Evolutionary conservation across 2,888 invertebrate species (phyloP), one percentile per base, ranked within the genome.

Genomic region (Cerastis leucographa): DNA sequence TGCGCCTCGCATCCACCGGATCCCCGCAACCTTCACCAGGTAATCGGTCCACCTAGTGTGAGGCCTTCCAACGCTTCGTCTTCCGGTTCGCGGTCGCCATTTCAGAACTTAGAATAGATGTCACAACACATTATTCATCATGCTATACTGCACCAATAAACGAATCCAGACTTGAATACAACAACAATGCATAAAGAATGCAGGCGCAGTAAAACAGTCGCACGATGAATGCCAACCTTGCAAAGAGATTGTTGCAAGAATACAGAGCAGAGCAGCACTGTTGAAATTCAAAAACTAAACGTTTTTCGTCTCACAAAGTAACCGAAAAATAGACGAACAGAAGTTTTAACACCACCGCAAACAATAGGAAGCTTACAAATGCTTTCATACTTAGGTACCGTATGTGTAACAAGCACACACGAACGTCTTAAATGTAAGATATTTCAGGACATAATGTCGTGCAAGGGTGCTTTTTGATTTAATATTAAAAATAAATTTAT

Each of bases 251-350:
- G 91, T 89, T 89, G 86, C 84, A 82, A 85, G 88, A 92, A 90
- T 87, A 88, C 89, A 85, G 85, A 82, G 83, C 89, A 85, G 85
- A 82, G 83, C 86, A 88, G 88, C 70, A 78, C 83, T 88, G 84
- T 89, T 87, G 89, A 88, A 90, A 90, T 90, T 90, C 85, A 89
- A 89, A 89, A 90, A 91, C 88, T 88, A 89, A 90, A 89, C 88
- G 86, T 87, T 89, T 87, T 89, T 91, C 88, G 88, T 87, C 87
- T 81, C 85, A 84, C 86, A 84, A 88, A 88, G 87, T 82, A 62
- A 74, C 56, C 12, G 17, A 56, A 65, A 71, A 90, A 71, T 49
- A 51, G 35, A 79, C 9, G 0, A 71, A 19, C 85, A 83, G 85
- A 83, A 83, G 83, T 81, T 83, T 83, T 80, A 83, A 78, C 68